Percentiles rank a stretch among this genome's conserved stretches.
Conservation (phyloP, 2,888 invertebrate genomes). For the Amblyteles armatorius region DNA sequence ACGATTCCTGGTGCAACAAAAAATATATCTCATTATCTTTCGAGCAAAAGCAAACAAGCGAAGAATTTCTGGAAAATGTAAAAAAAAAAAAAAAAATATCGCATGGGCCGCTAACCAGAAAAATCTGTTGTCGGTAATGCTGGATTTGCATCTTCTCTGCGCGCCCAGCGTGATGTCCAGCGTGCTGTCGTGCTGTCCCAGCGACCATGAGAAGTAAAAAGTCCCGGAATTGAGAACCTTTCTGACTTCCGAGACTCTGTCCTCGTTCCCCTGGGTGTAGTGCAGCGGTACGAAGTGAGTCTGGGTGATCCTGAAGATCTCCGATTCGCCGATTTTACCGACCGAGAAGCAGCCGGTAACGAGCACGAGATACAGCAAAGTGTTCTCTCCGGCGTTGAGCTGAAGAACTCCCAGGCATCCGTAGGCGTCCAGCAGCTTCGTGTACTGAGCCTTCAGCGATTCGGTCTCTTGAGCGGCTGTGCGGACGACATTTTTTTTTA, state of each 20-base stretch:
- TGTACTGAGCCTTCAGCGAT: conserved; percentile 94
- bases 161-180: conserved; percentile 98
- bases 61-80: conserved; percentile 87
- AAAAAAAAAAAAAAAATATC: not conserved
- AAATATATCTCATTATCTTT: not conserved
- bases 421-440: conserved; percentile 97
- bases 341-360: conserved; percentile 98
- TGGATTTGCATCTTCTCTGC: conserved; percentile 93
- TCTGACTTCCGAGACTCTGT: conserved; percentile 88
- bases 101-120: conserved; percentile 90
- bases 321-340: conserved; percentile 97
- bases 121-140: conserved; percentile 96
- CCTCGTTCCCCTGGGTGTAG: conserved; percentile 88
- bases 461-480: conserved; percentile 94
- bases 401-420: conserved; percentile 98
- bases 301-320: conserved; percentile 97
- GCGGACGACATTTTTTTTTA: conserved; percentile 67
- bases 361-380: conserved; percentile 94
- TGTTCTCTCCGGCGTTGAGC: conserved; percentile 93
- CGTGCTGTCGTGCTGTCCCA: conserved; percentile 84
- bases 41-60: not conserved
- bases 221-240: conserved; percentile 99
- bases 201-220: conserved; percentile 97
- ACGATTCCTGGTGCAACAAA: conserved; percentile 90
- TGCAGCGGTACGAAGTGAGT: conserved; percentile 96